Percentiles rank a stretch among this genome's conserved stretches.
phyloP scores from a whole-genome alignment of 1,140 invertebrate genomes.

The Hypothenemus hampei region DNA sequence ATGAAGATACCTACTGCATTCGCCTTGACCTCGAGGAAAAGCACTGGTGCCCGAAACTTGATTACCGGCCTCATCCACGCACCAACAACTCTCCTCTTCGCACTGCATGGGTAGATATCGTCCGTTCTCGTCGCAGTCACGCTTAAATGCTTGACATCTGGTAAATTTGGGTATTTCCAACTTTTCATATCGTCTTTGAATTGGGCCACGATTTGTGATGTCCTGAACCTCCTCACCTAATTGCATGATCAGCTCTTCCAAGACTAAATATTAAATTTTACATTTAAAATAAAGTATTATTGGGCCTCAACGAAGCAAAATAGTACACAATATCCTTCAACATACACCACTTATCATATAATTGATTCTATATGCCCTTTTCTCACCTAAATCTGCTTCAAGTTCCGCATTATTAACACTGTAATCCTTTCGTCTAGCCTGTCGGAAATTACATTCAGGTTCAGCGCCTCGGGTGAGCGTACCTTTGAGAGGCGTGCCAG shows the following conservation, averaged over 20 bases:
- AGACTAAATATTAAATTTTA: conserved; percentile 45
- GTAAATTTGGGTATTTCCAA: conserved; percentile 45
- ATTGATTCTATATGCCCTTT: background rate
- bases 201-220: conserved; percentile 28
- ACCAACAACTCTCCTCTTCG: conserved; percentile 71
- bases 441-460: conserved; percentile 69
- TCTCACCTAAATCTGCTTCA: conserved; percentile 42
- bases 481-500: conserved; percentile 74
- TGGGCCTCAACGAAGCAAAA: too few relatives aligned
- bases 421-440: conserved; percentile 56
- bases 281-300: background rate
- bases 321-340: too few relatives aligned
- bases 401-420: conserved; percentile 40
- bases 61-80: conserved; percentile 80
- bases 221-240: conserved; percentile 47
- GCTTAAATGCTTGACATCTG: conserved; percentile 58
- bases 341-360: too few relatives aligned
- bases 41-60: conserved; percentile 59
- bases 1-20: conserved; percentile 52
- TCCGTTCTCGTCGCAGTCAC: conserved; percentile 61
- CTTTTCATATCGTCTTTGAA: conserved; percentile 35
- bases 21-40: conserved; percentile 57
- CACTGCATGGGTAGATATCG: conserved; percentile 72
- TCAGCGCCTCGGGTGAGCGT: conserved; percentile 66
- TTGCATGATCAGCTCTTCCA: conserved; percentile 62